Base-by-base conservation (phyloP, 2,113 vertebrate species). In the Taurulus bubalis region DNA sequence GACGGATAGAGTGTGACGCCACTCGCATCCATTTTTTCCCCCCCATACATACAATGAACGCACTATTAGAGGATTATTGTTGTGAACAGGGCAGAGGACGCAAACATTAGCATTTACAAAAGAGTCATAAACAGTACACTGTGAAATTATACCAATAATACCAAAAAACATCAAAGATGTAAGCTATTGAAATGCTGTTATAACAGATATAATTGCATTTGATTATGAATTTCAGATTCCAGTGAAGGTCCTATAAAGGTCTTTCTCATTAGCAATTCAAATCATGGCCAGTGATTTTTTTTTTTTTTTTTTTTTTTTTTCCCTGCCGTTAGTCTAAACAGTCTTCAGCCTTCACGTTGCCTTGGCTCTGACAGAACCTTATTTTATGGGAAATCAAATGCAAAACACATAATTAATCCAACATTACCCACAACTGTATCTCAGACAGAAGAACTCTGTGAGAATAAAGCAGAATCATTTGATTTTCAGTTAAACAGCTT, bases 241-340 rank as follows among this genome's bases (percentile, higher is more conserved):
- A 64, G 67, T 22, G 53, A 75, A 76, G 60, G 63, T 49, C 15
- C 1, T 71, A 42, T 68, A 74, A 87, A 90, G 75, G 80, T 88
- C 72, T 80, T 56, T 30, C 56, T 87, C 79, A 85, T 91, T 60
- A 84, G 89, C 86, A 85, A 84, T 91, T 92, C 58, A 89, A 89
- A 91, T 92, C 65, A 77, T 74, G 59, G 36, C 66, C 11, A 84
- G 80, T 49, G n/a, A 77, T 87, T 89, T 15, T 66, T 8, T 77
- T 85, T 34, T 34, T 32, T 32, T 4, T n/a, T n/a, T 87, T 89
- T 15, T 66, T 8, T 77, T 85, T 34, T 34, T 32, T 32, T 4
- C 30, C 30, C 78, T 56, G 65, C 55, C 34, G 2, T 63, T 84
- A 63, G 68, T 64, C 79, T 24, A 45, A 65, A 40, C 34, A 75